phyloP scores from a whole-genome alignment of 2,797 vertebrate species.

The Podarcis siculus region DNA sequence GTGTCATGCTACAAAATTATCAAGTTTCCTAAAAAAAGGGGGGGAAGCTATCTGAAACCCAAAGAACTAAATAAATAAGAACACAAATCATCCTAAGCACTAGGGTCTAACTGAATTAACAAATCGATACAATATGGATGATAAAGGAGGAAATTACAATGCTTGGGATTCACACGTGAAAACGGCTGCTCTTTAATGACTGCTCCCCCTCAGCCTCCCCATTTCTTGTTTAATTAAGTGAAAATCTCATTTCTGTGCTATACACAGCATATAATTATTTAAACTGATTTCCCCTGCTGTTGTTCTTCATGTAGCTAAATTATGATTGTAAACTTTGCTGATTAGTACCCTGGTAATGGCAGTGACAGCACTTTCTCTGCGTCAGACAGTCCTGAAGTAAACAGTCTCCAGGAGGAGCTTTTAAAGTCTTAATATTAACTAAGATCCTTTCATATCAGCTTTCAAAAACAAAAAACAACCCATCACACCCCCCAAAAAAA shows the following conservation, averaged over 20 bases:
- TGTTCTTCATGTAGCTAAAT: constrained; percentile 71
- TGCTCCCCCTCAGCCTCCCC: constrained; percentile 37
- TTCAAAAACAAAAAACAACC: constrained; percentile 15
- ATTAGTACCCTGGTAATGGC: constrained; percentile 71
- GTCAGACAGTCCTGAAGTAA: constrained; percentile 57
- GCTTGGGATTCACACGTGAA: constrained; percentile 43
- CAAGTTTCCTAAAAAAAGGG: constrained; percentile 51
- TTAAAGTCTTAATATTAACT: constrained; percentile 48
- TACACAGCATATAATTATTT: constrained; percentile 59
- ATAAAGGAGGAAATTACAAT: constrained; percentile 74
- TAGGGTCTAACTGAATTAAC: constrained; percentile 81
- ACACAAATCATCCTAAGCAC: constrained; percentile 90
- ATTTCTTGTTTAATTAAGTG: constrained; percentile 65
- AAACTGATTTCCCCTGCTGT: constrained; percentile 64
- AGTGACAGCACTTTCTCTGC: constrained; percentile 58
- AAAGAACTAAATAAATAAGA: constrained; percentile 92
- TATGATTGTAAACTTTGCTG: constrained; percentile 71
- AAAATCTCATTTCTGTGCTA: constrained; percentile 70
- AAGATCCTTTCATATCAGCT: constrained; percentile 42
- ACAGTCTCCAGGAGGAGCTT: constrained; percentile 42
- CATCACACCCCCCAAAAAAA: background rate
- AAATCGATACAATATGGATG: constrained; percentile 80
- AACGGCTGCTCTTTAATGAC: constrained; percentile 47
- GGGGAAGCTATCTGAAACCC: constrained; percentile 81
- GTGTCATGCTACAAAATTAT: constrained; percentile 75